A percentile compares a stretch with the other conserved stretches of the same genome.
Conservation (phyloP, 92 coral and sea anemone genomes). For the Bergia puertoricense region DNA sequence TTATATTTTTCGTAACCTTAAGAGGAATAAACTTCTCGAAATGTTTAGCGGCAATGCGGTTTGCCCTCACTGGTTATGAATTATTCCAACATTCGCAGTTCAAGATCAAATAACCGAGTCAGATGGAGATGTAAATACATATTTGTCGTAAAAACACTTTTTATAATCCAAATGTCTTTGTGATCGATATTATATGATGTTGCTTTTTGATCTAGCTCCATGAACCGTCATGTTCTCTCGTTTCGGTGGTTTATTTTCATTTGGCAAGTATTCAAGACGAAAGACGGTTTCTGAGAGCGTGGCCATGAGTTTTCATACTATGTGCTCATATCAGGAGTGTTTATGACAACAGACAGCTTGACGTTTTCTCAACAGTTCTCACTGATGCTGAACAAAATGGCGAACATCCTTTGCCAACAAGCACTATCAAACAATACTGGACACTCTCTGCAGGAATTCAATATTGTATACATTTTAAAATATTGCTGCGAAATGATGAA, state of each 20-base stretch:
- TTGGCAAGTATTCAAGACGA: neutral
- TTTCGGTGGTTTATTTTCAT: neutral
- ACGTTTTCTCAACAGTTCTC: neutral
- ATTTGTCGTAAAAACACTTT: too few relatives aligned
- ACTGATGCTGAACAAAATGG: neutral
- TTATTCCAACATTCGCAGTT: neutral
- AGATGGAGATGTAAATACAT: neutral
- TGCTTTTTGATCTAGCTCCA: neutral
- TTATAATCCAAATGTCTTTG: too few relatives aligned
- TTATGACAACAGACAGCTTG: neutral
- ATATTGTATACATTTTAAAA: too few relatives aligned
- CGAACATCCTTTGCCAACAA: neutral
- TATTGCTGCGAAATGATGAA: too few relatives aligned
- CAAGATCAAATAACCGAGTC: neutral
- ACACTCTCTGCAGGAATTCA: neutral
- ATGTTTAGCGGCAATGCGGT: neutral
- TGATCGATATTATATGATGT: too few relatives aligned
- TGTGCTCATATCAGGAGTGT: neutral
- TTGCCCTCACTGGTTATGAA: neutral
- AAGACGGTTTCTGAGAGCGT: neutral
- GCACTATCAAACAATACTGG: neutral
- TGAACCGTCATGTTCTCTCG: neutral
- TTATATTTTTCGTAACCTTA: too few relatives aligned
- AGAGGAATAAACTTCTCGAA: neutral
- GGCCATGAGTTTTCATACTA: neutral